phyloP scores from a whole-genome alignment of 35 echinoderm and acorn worm genomes.

The Apostichopus parvimensis region DNA sequence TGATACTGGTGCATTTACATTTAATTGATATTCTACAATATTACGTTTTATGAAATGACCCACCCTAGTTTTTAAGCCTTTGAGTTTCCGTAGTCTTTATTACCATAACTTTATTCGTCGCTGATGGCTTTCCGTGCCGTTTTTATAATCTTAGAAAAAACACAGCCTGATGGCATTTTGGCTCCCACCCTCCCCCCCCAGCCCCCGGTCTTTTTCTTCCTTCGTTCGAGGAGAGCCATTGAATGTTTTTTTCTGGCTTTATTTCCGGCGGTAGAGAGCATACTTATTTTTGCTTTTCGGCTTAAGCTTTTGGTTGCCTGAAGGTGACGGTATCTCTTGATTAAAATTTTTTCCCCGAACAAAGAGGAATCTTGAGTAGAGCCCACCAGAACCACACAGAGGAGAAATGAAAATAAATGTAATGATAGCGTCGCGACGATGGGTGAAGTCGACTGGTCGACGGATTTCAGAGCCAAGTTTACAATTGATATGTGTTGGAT shows the following conservation, averaged over 20 bases:
- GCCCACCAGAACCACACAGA: background rate
- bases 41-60: too few species aligned
- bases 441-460: background rate
- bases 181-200: background rate
- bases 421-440: background rate
- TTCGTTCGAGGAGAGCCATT: background rate
- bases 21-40: too few species aligned
- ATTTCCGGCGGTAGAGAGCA: background rate
- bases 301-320: background rate
- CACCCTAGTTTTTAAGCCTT: too few species aligned
- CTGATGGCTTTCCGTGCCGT: background rate
- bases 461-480: background rate
- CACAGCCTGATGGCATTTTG: background rate
- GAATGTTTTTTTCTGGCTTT: background rate
- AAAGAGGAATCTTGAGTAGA: background rate
- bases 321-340: background rate
- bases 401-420: slow-evolving; percentile 1
- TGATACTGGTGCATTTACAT: too few species aligned
- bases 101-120: too few species aligned
- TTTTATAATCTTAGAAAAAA: background rate
- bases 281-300: background rate
- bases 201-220: background rate
- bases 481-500: background rate
- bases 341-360: background rate
- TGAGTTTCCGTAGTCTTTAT: too few species aligned